Evolutionary conservation across 2,888 invertebrate species (phyloP), one percentile per base, ranked within the genome.

Genomic region (Sphaeridia pumilis): DNA sequence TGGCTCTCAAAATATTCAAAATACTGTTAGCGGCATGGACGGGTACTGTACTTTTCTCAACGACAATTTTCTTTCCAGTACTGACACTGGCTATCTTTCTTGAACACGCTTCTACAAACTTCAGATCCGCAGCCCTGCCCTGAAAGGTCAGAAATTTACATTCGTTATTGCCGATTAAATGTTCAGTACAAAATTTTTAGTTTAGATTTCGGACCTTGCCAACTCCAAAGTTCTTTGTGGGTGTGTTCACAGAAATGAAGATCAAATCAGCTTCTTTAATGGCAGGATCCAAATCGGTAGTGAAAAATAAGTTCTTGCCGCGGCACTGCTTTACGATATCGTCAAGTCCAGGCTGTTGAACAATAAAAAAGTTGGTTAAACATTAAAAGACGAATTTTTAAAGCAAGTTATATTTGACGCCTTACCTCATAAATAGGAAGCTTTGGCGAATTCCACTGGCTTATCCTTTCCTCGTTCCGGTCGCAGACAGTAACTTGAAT

Each of bases 231-330:
- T 83, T 87, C 74, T 98, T 99, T 4, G 98, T 99, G 2, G 98
- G 98, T 10, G 98, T 98, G 70, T 98, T 98, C 1, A 98, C 98
- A 24, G 94, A 97, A 65, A 99, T 97, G 70, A 99, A 98, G 66
- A 99, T 95, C 49, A 99, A 74, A 70, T 98, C 94, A 0, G 97
- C 93, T 69, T 94, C 89, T 58, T 79, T 76, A 54, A 98, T 90
- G 5, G 89, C 86, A 52, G 78, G 80, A 28, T 82, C 82, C 49
- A 95, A 82, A 68, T 98, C 88, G 0, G 87, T 88, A 0, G 95
- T 89, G 70, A 97, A 98, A 70, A 93, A 94, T 3, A 98, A 74
- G 46, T 57, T 57, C 60, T 76, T 79, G 36, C 89, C 90, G 51
- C 95, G 78, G 65, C 92, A 89, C 67, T 81, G 76, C 63, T 79